Evolutionary conservation across 2,797 vertebrate genomes (phyloP).

Genomic region (Borostomias antarcticus): DNA sequence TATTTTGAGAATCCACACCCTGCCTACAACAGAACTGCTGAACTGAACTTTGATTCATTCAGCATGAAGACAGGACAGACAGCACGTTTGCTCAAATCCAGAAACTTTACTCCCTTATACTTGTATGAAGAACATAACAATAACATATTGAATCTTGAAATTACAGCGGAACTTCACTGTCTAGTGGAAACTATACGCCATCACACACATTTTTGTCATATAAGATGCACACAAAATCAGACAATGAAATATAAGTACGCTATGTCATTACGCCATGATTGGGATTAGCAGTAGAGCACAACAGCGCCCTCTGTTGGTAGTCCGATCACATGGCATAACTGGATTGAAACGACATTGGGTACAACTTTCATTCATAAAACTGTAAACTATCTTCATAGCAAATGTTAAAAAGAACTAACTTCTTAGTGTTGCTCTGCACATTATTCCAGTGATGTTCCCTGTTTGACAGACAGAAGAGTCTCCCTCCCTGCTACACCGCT

Average conservation of each 20-base stretch:
- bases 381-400: too few relatives aligned
- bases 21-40: not conserved
- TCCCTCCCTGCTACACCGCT: too few relatives aligned
- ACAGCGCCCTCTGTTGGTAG: slow-evolving; percentile 2
- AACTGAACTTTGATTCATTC: not conserved
- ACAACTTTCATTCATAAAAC: too few relatives aligned
- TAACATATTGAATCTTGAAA: too few relatives aligned
- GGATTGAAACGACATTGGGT: not conserved
- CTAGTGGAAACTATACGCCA: not conserved
- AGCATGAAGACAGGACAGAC: not conserved
- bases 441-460: too few relatives aligned
- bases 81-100: not conserved
- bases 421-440: too few relatives aligned
- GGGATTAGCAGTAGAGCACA: not conserved
- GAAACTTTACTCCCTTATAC: too few relatives aligned
- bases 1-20: slow-evolving; percentile 5
- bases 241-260: too few relatives aligned
- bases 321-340: not conserved
- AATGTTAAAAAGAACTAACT: not conserved
- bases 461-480: too few relatives aligned
- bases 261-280: not conserved
- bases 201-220: too few relatives aligned
- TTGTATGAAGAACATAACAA: too few relatives aligned
- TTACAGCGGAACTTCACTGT: not conserved
- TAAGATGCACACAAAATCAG: too few relatives aligned